Evolutionary conservation across 2,797 vertebrate species (phyloP).

Genomic region (Anguilla pacifica): DNA sequence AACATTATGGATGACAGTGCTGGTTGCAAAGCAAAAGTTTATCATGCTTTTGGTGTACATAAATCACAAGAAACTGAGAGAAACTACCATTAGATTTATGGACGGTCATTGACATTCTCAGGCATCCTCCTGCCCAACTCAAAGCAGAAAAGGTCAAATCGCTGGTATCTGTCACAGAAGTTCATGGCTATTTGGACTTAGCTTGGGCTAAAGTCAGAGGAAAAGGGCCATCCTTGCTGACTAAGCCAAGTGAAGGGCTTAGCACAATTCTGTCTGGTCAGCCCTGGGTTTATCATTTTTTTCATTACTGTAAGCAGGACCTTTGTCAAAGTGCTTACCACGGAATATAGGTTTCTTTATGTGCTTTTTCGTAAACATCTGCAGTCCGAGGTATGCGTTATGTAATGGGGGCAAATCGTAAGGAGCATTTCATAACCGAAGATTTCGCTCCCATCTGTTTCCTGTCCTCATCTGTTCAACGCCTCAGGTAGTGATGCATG

Average conservation of each 20-base stretch:
- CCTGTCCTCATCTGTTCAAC: background rate
- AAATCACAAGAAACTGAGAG: background rate
- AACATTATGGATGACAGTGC: background rate
- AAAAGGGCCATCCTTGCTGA: background rate
- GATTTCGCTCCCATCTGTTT: background rate
- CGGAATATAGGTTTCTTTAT: background rate
- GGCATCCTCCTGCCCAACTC: background rate
- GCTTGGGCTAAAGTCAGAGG: background rate
- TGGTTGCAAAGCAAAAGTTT: background rate
- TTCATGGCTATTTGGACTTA: background rate
- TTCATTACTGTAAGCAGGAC: background rate
- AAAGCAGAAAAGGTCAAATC: background rate
- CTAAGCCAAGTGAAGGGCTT: background rate
- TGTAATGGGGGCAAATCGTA: background rate
- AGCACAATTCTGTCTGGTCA: background rate
- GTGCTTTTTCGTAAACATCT: background rate
- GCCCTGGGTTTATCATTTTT: background rate
- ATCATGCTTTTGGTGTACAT: background rate
- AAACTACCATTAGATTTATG: background rate
- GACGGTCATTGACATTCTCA: background rate
- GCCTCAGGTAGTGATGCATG: background rate
- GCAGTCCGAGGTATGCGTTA: background rate
- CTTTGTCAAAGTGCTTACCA: background rate
- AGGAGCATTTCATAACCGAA: background rate
- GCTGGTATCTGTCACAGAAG: background rate